Conservation (phyloP, 2,797 vertebrate species). For the Silurus aristotelis region DNA sequence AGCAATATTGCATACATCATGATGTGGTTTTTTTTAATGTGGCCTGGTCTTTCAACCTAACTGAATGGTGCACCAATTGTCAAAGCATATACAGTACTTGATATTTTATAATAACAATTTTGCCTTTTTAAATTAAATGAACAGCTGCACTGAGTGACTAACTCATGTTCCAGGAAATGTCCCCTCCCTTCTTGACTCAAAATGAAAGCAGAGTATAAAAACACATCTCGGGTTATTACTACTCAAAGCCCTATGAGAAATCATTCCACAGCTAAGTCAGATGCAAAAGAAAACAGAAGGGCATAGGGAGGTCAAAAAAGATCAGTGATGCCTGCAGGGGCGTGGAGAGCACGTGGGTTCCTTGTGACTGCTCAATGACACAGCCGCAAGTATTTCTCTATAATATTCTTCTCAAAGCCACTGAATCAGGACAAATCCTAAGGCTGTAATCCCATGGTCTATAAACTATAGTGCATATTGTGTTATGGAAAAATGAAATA, state of each 20-base stretch:
- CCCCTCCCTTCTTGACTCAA: conserved; percentile 28
- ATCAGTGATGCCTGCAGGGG: conserved; percentile 31
- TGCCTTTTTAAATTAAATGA: not conserved
- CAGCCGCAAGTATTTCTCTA: conserved; percentile 37
- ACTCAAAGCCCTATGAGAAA: conserved; percentile 8
- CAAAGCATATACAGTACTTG: not conserved
- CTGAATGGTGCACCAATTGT: not conserved
- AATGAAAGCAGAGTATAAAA: not conserved
- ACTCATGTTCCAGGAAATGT: conserved; percentile 42
- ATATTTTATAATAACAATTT: not conserved
- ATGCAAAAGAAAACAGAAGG: conserved; percentile 44
- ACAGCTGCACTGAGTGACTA: conserved; percentile 19
- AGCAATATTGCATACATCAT: not conserved
- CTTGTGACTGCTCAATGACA: conserved; percentile 56
- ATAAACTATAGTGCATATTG: conserved; percentile 24
- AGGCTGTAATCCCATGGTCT: conserved; percentile 24
- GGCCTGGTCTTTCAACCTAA: not conserved
- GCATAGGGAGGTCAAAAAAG: conserved; percentile 39
- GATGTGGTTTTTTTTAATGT: not conserved
- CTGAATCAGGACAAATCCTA: conserved; percentile 1
- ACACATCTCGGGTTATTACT: not conserved
- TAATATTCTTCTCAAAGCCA: conserved; percentile 34
- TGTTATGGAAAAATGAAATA: conserved; percentile 31
- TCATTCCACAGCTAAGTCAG: conserved; percentile 28
- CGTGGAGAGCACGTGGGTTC: conserved; percentile 44